phyloP scores from a whole-genome alignment of 1,140 invertebrate genomes.

The Limonius californicus region DNA sequence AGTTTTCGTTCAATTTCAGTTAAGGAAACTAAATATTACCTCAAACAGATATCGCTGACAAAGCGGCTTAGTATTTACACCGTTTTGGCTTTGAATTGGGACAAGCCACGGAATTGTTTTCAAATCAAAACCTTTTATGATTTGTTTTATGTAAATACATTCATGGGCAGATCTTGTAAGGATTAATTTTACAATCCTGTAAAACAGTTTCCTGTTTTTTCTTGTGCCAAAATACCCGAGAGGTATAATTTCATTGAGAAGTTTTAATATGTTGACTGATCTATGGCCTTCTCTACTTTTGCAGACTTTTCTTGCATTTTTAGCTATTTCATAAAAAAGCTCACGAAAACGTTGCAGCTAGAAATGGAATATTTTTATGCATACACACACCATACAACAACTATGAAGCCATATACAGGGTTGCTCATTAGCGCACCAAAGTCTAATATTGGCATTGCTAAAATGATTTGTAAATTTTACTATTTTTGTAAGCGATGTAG shows the following conservation, averaged over 20 bases:
- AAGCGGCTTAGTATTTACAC: too few species aligned
- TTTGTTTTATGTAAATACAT: neutral
- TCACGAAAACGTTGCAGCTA: too few species aligned
- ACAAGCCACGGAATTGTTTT: neutral
- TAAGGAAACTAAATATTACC: too few species aligned
- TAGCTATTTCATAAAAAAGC: neutral
- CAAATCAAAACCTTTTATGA: neutral
- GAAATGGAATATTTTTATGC: too few species aligned
- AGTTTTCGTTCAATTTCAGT: neutral
- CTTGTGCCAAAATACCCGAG: neutral
- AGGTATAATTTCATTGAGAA: neutral
- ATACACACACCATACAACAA: too few species aligned
- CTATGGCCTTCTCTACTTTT: neutral
- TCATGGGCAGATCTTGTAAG: neutral
- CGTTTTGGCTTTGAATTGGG: too few species aligned
- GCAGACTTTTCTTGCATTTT: neutral
- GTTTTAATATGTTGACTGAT: neutral
- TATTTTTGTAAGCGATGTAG: too few species aligned
- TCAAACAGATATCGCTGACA: too few species aligned
- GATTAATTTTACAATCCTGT: neutral
- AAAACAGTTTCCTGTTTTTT: neutral
- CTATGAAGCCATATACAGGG: too few species aligned
- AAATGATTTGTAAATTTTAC: too few species aligned
- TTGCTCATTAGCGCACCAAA: too few species aligned
- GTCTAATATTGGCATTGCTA: too few species aligned